phyloP scores from a whole-genome alignment of 2,797 vertebrate species.

The Trachurus trachurus region DNA sequence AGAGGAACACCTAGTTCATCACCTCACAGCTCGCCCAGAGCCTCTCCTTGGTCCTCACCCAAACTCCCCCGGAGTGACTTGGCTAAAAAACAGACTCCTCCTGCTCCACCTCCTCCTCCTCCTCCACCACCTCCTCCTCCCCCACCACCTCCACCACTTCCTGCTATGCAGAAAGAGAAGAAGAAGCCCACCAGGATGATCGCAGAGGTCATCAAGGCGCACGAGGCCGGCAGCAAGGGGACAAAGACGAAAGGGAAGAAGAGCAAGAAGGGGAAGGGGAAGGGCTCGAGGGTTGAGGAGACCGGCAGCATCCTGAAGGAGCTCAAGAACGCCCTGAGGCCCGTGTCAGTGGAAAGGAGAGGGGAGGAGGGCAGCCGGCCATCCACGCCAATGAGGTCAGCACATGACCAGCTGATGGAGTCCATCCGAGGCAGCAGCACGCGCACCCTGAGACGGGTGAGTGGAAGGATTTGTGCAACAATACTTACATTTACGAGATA shows the following conservation, averaged over 20 bases:
- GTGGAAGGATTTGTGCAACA: conserved; percentile 46
- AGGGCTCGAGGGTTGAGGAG: conserved; percentile 83
- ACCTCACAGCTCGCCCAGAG: conserved; percentile 89
- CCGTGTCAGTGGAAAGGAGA: conserved; percentile 87
- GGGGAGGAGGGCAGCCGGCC: conserved; percentile 90
- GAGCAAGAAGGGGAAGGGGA: conserved; percentile 87
- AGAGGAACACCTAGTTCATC: conserved; percentile 89
- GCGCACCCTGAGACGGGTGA: conserved; percentile 88
- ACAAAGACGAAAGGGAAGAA: conserved; percentile 87
- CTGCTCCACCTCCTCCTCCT: conserved; percentile 80
- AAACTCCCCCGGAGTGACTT: conserved; percentile 86
- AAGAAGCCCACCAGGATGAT: conserved; percentile 93
- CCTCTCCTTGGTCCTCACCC: conserved; percentile 94
- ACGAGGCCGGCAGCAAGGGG: conserved; percentile 86
- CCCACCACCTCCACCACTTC: conserved; percentile 49
- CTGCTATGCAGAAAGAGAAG: conserved; percentile 79
- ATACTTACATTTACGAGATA: not conserved
- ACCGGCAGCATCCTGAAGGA: conserved; percentile 91
- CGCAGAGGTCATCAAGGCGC: conserved; percentile 94
- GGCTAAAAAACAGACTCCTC: conserved; percentile 78
- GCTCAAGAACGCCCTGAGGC: conserved; percentile 93
- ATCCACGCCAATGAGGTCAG: conserved; percentile 92
- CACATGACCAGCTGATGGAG: conserved; percentile 96
- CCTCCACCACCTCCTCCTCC: conserved; percentile 77
- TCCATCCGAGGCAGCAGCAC: conserved; percentile 92